These are phyloP conservation scores for Panthera tigris DNA, from an alignment of 2,113 vertebrate species.

Conservation along the genomic window DNA sequence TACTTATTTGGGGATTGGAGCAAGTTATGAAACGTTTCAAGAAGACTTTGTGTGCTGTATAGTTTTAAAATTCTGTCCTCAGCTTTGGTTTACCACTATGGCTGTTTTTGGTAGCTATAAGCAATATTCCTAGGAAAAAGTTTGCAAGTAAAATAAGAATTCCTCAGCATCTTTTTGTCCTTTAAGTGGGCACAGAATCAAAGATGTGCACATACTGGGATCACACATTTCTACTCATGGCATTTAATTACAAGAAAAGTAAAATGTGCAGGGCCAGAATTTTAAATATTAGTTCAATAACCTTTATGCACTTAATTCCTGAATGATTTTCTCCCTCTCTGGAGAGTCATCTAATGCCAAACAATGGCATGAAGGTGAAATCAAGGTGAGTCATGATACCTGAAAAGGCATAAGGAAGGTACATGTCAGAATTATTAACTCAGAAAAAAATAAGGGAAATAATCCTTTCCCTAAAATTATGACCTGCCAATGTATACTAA, in stretches of 20 bases:
- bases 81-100: not conserved
- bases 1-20: not conserved
- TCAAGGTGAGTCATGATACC: slow-evolving; percentile 82
- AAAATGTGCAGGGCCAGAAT: slow-evolving; percentile 83
- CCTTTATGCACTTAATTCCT: slow-evolving; percentile 85
- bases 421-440: slow-evolving; percentile 84
- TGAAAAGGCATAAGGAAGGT: slow-evolving; percentile 75
- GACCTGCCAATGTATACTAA: slow-evolving; percentile 54
- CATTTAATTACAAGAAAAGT: slow-evolving; percentile 85
- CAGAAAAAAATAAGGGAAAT: slow-evolving; percentile 53
- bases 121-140: not conserved
- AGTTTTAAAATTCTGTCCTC: not conserved
- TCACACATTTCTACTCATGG: slow-evolving; percentile 69
- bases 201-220: slow-evolving; percentile 59
- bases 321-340: slow-evolving; percentile 85
- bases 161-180: slow-evolving; percentile 2
- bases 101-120: not conserved
- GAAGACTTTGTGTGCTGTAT: not conserved
- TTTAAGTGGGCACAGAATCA: slow-evolving; percentile 54
- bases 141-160: slow-evolving; percentile 36
- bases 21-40: not conserved
- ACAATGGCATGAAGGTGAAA: slow-evolving; percentile 84
- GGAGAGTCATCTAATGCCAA: slow-evolving; percentile 85
- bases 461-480: slow-evolving; percentile 52
- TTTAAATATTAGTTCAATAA: slow-evolving; percentile 87